phyloP scores from a whole-genome alignment of 2,888 invertebrate species.

The Archips xylosteana region DNA sequence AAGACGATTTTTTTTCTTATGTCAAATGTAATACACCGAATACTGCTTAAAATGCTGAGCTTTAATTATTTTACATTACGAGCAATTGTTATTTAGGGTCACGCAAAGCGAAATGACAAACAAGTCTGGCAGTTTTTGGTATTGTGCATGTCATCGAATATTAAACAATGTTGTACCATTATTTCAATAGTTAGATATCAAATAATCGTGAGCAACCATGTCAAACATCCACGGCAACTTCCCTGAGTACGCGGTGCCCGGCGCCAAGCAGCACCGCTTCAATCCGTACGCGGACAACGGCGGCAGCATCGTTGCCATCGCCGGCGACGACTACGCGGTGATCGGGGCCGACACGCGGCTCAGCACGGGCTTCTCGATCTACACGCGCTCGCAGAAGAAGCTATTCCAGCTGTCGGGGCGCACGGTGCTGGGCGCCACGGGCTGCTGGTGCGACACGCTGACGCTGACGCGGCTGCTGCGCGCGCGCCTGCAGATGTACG shows the following conservation, averaged over 20 bases:
- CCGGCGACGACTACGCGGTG: constrained; percentile 97
- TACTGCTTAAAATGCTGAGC: neutral
- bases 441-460: constrained; percentile 99
- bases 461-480: constrained; percentile 94
- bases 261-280: constrained; percentile 81
- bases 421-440: constrained; percentile 97
- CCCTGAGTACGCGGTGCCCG: constrained; percentile 82
- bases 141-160: constrained; percentile 68
- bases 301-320: constrained; percentile 97
- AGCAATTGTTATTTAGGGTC: neutral
- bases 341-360: constrained; percentile 98
- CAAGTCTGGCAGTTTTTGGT: constrained; percentile 22
- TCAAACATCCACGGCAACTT: constrained; percentile 68
- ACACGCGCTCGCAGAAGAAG: constrained; percentile 95
- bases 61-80: neutral
- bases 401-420: constrained; percentile 92
- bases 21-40: constrained; percentile 41
- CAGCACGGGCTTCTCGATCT: constrained; percentile 95
- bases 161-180: constrained; percentile 38
- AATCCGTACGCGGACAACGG: constrained; percentile 84
- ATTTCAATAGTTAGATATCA: constrained; percentile 32
- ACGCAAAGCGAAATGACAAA: constrained; percentile 33
- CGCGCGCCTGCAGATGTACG: constrained; percentile 97
- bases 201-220: constrained; percentile 58
- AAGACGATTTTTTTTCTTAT: constrained; percentile 39